Percentiles rank a stretch among this genome's conserved stretches.
Conservation (phyloP, 1,140 invertebrate genomes). For the Radopholus similis region DNA sequence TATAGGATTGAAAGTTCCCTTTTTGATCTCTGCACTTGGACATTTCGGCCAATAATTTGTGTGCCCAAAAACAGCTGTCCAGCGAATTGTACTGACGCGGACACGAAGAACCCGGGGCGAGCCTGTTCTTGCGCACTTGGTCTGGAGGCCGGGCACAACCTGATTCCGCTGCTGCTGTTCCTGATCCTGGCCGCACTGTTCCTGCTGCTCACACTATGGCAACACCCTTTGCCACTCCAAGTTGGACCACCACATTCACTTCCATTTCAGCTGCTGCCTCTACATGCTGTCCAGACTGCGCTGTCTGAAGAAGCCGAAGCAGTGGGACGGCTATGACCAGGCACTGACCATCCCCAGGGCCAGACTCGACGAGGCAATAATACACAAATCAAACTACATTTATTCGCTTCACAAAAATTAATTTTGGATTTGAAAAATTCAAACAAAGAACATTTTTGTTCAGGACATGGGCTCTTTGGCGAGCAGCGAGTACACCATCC, state of each 20-base stretch:
- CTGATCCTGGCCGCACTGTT: conserved; percentile 55
- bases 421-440: too few species aligned
- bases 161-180: conserved; percentile 46
- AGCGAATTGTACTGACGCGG: conserved; percentile 46
- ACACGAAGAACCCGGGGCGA: too few species aligned
- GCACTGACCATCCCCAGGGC: conserved; percentile 13
- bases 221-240: not conserved
- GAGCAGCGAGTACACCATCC: conserved; percentile 56
- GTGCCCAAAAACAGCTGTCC: too few species aligned
- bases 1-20: too few species aligned
- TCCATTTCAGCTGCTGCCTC: conserved; percentile 9
- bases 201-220: conserved; percentile 53
- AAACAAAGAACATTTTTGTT: conserved; percentile 50
- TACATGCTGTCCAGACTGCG: conserved; percentile 2
- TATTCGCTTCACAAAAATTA: too few species aligned
- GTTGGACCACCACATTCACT: not conserved
- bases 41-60: not conserved
- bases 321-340: not conserved
- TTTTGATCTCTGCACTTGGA: too few species aligned
- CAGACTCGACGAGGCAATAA: conserved; percentile 17
- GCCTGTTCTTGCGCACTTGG: not conserved
- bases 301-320: not conserved
- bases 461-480: conserved; percentile 47
- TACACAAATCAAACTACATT: too few species aligned
- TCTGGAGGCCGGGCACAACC: too few species aligned